Conservation (phyloP, 2,797 vertebrate species). For the Ctenopoma multispine region DNA sequence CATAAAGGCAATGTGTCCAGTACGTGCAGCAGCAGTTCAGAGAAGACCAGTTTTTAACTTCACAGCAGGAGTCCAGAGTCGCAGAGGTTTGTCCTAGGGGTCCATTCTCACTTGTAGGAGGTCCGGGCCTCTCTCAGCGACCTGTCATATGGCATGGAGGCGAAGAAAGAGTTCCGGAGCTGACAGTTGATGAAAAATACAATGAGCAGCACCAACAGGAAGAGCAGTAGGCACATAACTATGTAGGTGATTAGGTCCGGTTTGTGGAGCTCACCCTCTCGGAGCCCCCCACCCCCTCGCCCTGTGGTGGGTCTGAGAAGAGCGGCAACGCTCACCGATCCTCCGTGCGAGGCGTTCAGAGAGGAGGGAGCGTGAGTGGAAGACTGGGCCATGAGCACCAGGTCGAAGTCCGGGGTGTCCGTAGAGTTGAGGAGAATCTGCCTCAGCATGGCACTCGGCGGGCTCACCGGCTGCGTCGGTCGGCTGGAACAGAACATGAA, state of each 20-base stretch:
- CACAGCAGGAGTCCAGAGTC: slow-evolving; percentile 15
- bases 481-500: slow-evolving; percentile 34
- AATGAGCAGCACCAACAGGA: slow-evolving; percentile 93
- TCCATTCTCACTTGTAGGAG: slow-evolving; percentile 89
- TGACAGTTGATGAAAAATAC: slow-evolving; percentile 99
- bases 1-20: slow-evolving; percentile 30
- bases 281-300: slow-evolving; percentile 81
- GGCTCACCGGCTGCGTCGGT: slow-evolving; percentile 55
- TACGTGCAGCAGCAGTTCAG: slow-evolving; percentile 40
- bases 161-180: slow-evolving; percentile 97
- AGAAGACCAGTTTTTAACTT: not conserved
- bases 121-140: slow-evolving; percentile 94
- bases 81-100: slow-evolving; percentile 1
- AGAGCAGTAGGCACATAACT: slow-evolving; percentile 94
- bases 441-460: slow-evolving; percentile 88
- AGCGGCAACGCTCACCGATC: slow-evolving; percentile 90
- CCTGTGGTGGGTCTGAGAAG: slow-evolving; percentile 90
- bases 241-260: slow-evolving; percentile 96
- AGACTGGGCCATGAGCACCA: slow-evolving; percentile 85
- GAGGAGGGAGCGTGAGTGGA: slow-evolving; percentile 87
- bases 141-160: slow-evolving; percentile 96
- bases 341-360: slow-evolving; percentile 88
- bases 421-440: slow-evolving; percentile 94
- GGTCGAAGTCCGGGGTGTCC: slow-evolving; percentile 86
- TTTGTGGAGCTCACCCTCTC: slow-evolving; percentile 92